Evolutionary conservation across 2,113 vertebrate species (phyloP).

Genomic region (Siphamia tubifer): DNA sequence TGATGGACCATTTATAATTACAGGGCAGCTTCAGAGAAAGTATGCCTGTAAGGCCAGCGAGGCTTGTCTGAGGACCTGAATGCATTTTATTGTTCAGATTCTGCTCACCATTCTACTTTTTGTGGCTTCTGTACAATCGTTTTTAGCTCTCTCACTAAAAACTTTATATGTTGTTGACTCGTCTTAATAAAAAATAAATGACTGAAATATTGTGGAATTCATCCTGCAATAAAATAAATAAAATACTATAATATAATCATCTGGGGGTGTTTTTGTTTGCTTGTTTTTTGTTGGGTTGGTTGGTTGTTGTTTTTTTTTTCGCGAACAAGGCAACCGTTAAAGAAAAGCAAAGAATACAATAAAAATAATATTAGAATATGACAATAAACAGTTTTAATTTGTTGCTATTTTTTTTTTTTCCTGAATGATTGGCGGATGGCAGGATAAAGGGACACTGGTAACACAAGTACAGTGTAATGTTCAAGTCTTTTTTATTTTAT

Average conservation of each 20-base stretch:
- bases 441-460: background rate
- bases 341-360: too few species aligned
- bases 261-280: background rate
- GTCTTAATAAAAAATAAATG: background rate
- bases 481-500: constrained; percentile 27
- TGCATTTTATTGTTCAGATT: constrained; percentile 59
- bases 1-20: constrained; percentile 67
- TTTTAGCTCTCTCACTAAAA: constrained; percentile 8
- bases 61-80: constrained; percentile 62
- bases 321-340: too few species aligned
- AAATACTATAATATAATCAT: background rate
- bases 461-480: constrained; percentile 3
- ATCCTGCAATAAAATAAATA: background rate
- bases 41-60: constrained; percentile 43
- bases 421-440: background rate
- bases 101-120: constrained; percentile 37
- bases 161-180: background rate
- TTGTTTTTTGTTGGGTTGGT: too few species aligned
- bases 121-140: constrained; percentile 19
- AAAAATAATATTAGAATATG: too few species aligned
- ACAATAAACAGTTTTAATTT: too few species aligned
- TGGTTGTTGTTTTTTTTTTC: background rate
- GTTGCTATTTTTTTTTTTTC: too few species aligned
- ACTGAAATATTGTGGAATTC: background rate
- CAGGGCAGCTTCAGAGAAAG: constrained; percentile 58